Conservation (phyloP, 2,888 invertebrate genomes). For the Stenodema calcarata region DNA sequence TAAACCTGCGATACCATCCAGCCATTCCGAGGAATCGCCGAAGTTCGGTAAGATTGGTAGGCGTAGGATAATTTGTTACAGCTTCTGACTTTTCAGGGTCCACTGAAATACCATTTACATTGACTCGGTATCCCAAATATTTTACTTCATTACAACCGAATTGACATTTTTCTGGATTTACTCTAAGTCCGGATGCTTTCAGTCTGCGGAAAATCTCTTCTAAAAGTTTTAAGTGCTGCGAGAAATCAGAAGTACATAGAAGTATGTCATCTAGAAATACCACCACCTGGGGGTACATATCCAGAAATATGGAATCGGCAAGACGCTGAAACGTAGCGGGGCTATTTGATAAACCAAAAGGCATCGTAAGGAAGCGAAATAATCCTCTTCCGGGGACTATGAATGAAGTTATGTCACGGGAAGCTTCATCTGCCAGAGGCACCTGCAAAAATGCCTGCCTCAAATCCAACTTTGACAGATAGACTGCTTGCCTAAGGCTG, state of each 20-base stretch:
- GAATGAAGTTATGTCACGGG: constrained; percentile 59
- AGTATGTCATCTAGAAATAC: no score
- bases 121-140: constrained; percentile 46
- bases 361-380: constrained; percentile 45
- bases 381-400: no score
- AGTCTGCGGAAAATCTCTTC: no score
- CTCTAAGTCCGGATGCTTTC: background rate
- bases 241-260: no score
- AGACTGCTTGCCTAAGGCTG: background rate
- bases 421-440: no score
- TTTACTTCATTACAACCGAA: constrained; percentile 31
- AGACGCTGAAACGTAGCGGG: no score
- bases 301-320: no score
- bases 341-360: no score
- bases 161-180: constrained; percentile 31
- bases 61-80: background rate
- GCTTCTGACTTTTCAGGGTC: background rate
- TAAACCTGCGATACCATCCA: background rate
- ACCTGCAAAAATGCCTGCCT: no score
- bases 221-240: no score
- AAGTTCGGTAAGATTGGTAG: constrained; percentile 25
- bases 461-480: constrained; percentile 11
- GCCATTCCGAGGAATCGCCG: background rate
- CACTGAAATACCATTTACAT: no score
- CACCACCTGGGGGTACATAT: no score